Percentiles rank a stretch among this genome's conserved stretches.
These are phyloP conservation scores for Xyrichtys novacula DNA, from an alignment of 2,797 vertebrate species.

Conservation along the genomic window DNA sequence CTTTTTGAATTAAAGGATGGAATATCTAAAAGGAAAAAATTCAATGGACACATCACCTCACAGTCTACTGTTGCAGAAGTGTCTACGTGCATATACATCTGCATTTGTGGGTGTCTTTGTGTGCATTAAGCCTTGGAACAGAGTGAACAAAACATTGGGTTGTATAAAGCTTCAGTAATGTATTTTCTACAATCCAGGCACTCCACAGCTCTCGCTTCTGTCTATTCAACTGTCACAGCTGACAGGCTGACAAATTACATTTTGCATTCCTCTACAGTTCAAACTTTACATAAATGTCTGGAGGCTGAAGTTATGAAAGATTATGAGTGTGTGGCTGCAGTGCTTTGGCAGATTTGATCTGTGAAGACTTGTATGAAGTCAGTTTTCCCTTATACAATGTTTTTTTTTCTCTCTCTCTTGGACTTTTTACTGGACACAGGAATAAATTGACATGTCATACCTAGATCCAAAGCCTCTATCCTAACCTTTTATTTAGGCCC, in stretches of 20 bases:
- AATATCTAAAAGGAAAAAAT: conserved; percentile 64
- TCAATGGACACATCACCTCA: conserved; percentile 51
- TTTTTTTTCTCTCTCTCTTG: background rate
- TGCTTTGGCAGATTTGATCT: conserved; percentile 35
- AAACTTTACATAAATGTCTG: conserved; percentile 51
- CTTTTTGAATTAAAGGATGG: conserved; percentile 67
- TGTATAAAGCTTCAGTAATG: conserved; percentile 44
- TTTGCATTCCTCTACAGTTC: conserved; percentile 33
- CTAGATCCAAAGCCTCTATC: too few relatives aligned
- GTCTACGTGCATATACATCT: conserved; percentile 2
- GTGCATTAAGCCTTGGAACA: conserved; percentile 41
- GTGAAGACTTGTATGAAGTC: conserved; percentile 4
- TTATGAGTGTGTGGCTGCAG: conserved; percentile 22
- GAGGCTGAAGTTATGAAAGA: conserved; percentile 49
- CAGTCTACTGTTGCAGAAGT: conserved; percentile 22
- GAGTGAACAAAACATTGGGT: conserved; percentile 27
- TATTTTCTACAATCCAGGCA: conserved; percentile 29
- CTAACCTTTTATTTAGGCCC: too few relatives aligned
- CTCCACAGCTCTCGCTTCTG: conserved; percentile 27
- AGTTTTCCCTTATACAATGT: background rate
- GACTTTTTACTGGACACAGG: background rate
- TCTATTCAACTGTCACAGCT: conserved; percentile 50
- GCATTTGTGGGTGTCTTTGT: background rate
- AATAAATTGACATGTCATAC: conserved; percentile 3
- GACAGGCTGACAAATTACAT: conserved; percentile 48